Evolutionary conservation across 2,888 invertebrate genomes (phyloP).

Genomic region (Amphipoea lucens): DNA sequence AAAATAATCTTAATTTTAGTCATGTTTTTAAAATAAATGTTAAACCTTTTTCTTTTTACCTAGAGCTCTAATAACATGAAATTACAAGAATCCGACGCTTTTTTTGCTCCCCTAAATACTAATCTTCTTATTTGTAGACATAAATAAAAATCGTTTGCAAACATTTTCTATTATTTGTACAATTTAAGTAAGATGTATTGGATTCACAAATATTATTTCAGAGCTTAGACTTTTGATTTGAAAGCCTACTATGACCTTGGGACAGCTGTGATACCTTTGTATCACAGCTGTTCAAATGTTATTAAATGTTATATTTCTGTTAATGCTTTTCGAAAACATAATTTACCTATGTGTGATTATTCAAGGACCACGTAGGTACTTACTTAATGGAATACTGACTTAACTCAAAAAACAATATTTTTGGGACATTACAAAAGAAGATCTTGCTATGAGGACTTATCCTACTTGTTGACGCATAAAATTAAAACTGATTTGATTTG

Average conservation of each 20-base stretch:
- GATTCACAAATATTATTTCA: slow-evolving; percentile 20
- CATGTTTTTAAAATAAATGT: neutral
- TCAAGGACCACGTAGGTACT: too few relatives aligned
- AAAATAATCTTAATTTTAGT: neutral
- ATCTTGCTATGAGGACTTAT: too few relatives aligned
- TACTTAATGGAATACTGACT: too few relatives aligned
- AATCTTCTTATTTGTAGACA: slow-evolving; percentile 38
- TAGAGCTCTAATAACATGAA: slow-evolving; percentile 12
- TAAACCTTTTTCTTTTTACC: neutral
- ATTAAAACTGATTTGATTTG: too few relatives aligned
- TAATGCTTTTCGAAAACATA: too few relatives aligned
- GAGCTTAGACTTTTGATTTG: slow-evolving; percentile 9
- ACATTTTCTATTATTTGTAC: slow-evolving; percentile 36
- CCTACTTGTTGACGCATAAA: too few relatives aligned
- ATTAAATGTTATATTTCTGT: neutral
- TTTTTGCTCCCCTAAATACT: slow-evolving; percentile 15
- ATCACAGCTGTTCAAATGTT: too few relatives aligned
- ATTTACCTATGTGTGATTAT: too few relatives aligned
- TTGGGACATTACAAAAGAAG: too few relatives aligned
- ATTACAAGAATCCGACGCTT: slow-evolving; percentile 15
- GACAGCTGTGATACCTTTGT: neutral
- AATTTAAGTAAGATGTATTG: slow-evolving; percentile 31
- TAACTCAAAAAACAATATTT: too few relatives aligned
- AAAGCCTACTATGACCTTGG: neutral
- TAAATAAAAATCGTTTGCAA: slow-evolving; percentile 38